phyloP scores from a whole-genome alignment of 2,797 vertebrate genomes.

The Gobionotothen gibberifrons region DNA sequence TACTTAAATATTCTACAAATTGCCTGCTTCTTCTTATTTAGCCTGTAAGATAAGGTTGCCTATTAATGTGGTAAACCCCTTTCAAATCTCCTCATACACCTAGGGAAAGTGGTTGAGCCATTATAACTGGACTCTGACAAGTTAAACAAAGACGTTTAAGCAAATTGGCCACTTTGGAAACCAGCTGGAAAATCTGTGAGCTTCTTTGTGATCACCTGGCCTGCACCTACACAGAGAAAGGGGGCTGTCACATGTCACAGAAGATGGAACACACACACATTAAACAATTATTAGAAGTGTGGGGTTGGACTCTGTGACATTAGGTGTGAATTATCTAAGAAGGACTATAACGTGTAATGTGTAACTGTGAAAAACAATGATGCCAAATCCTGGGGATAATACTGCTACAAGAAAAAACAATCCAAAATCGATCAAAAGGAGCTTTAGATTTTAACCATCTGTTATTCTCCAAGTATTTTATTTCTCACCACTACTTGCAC shows the following conservation, averaged over 20 bases:
- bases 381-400: conserved; percentile 23
- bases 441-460: too few species aligned
- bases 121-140: conserved; percentile 18
- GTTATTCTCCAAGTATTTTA: too few species aligned
- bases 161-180: conserved; percentile 25
- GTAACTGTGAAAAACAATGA: conserved; percentile 35
- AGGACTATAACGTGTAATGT: conserved; percentile 10
- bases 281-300: too few species aligned
- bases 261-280: conserved; percentile 6
- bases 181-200: conserved; percentile 30
- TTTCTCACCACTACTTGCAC: too few species aligned
- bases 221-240: conserved; percentile 17
- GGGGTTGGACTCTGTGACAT: background rate
- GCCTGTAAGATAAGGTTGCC: conserved; percentile 29
- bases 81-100: conserved; percentile 21
- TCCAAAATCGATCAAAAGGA: too few species aligned
- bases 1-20: conserved; percentile 32
- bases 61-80: conserved; percentile 31
- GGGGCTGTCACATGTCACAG: background rate
- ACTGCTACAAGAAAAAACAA: too few species aligned
- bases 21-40: conserved; percentile 19
- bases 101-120: conserved; percentile 26
- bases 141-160: conserved; percentile 18
- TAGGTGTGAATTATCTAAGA: conserved; percentile 9
- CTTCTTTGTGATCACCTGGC: conserved; percentile 35